Evolutionary conservation across 2,113 vertebrate species (phyloP).

Genomic region (Piaya cayana): DNA sequence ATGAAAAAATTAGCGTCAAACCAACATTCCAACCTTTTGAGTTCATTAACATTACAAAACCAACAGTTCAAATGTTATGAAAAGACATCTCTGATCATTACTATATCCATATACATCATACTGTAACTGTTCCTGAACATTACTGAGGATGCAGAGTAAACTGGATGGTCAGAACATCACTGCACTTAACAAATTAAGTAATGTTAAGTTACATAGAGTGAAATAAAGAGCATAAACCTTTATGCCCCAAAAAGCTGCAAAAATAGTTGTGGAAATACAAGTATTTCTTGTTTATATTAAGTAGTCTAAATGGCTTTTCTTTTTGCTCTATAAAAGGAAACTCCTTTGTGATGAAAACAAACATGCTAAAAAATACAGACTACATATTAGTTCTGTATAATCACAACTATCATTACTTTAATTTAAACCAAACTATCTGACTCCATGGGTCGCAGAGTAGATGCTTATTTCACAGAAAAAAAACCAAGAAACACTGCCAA

Average conservation of each 20-base stretch:
- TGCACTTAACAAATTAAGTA: neutral
- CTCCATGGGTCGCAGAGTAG: neutral
- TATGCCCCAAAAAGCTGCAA: neutral
- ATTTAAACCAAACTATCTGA: neutral
- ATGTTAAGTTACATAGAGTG: neutral
- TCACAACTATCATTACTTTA: neutral
- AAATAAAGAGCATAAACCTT: neutral
- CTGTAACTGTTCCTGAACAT: neutral
- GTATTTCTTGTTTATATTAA: neutral
- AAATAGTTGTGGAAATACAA: neutral
- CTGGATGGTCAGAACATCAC: neutral
- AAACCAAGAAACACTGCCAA: neutral
- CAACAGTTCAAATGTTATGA: neutral
- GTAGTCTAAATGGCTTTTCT: neutral
- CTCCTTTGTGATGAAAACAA: neutral
- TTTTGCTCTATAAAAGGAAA: neutral
- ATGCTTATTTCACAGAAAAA: neutral
- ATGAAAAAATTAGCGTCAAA: neutral
- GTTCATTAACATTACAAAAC: neutral
- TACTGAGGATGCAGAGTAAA: neutral
- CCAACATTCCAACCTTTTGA: neutral
- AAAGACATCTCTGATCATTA: neutral
- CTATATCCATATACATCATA: fast-evolving
- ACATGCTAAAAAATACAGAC: neutral
- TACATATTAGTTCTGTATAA: neutral